These are phyloP conservation scores for Turdus rufiventris DNA, from an alignment of 2,113 vertebrate genomes.

Conservation along the genomic window DNA sequence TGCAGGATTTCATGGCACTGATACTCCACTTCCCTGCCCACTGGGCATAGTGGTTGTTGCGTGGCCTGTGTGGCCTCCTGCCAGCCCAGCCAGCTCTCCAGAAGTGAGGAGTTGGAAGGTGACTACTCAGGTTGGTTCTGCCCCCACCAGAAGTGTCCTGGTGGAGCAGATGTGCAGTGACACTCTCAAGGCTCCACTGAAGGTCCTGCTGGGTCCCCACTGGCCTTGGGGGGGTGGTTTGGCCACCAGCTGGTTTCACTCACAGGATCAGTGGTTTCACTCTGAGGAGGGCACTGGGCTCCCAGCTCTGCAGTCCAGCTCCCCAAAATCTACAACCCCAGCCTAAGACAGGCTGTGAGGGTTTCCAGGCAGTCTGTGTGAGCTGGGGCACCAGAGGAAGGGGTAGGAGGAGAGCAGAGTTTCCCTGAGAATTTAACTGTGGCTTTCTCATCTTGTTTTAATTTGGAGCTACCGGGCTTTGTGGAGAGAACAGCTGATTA, in stretches of 20 bases:
- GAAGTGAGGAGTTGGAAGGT: not conserved
- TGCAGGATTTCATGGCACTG: not conserved
- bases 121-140: not conserved
- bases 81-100: not conserved
- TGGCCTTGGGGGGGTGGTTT: not conserved
- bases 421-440: not conserved
- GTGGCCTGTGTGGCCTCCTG: not conserved
- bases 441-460: not conserved
- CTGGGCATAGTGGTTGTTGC: accelerated
- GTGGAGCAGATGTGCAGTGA: not conserved
- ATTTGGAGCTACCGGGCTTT: not conserved
- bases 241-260: not conserved
- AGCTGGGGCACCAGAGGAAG: not conserved
- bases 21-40: accelerated
- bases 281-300: not conserved
- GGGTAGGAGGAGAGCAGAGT: not conserved
- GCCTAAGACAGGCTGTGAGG: not conserved
- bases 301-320: not conserved
- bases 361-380: not conserved
- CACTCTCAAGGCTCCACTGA: not conserved
- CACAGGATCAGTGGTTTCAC: not conserved
- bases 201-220: not conserved
- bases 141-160: not conserved
- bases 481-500: not conserved
- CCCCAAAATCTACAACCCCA: not conserved